Base-by-base conservation (phyloP, 1,140 invertebrate genomes). In the Penaeus vannamei region DNA sequence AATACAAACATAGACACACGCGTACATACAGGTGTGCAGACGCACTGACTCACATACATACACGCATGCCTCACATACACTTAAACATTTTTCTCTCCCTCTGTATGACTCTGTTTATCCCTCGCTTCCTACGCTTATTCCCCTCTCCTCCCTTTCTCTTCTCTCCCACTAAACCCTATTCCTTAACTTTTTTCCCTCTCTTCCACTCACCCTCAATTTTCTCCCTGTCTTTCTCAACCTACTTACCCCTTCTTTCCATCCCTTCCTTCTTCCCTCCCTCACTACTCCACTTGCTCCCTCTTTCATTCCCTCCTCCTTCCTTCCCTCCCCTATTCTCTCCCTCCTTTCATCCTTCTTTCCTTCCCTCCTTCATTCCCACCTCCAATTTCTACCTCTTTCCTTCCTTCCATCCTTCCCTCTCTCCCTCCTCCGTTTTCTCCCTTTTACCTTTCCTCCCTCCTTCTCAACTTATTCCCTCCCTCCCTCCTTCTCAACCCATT, bases 381-480 rank as follows among this genome's bases (percentile, higher is more conserved):
- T n/a, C 2, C 36, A 69, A 7, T 29, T 20, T 69, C 66, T 29
- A 12, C 23, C 66, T 72, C 66, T 72, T 23, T 72, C 8, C n/a
- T 23, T 72, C 66, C n/a, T 23, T 72, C 19, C n/a, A 0, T 26
- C 14, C 8, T 20, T 82, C n/a, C 42, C 42, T 32, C 42, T 29
- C 26, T 79, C 29, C 10, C 76, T 79, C 42, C 26, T 29, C 32
- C 77, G 29, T 29, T 80, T 29, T 80, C 77, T 80, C 77, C 32
- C 77, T 80, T 29, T 80, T 29, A 32, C 77, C 32, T 29, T 80
- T 29, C 32, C 77, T 80, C 77, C 32, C 77, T 80, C 32, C 17
- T 36, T 81, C 19, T 20, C 79, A n/a, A 20, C 5, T 5, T 5
- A 2, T 36, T 5, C 36, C 36, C 5, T 5, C 36, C 36, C 5